Base-by-base conservation (phyloP, 2,113 vertebrate species). In the Malurus cyaneus region DNA sequence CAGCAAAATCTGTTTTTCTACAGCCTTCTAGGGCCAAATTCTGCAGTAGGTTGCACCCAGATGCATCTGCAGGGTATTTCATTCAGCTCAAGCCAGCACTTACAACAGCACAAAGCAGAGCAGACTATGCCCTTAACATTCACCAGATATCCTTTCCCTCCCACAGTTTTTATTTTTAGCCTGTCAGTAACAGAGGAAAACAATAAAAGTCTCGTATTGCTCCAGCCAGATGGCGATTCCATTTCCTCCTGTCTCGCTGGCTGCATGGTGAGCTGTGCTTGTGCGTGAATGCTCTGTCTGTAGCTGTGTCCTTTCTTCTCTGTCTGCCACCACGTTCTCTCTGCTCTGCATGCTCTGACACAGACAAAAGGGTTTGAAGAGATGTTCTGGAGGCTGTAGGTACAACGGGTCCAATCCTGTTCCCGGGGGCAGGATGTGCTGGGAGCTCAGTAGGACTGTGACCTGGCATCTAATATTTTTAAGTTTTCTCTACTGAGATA, bases 371-470 rank as follows among this genome's bases (percentile, higher is more conserved):
- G 26, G 25, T 89, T 28, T 47, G 49, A 62, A 57, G 52, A 74
- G 53, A 9, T 13, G 3, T 15, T 89, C 56, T 72, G 70, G 32
- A 71, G 14, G 32, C 12, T 78, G n/a, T 14, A 26, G 8, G 21
- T 23, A 29, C 21, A 36, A 8, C 2, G 7, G 12, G 18, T 3
- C 31, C 31, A 31, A 36, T 15, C 6, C 17, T 72, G 9, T 42
- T 65, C 17, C 62, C 0, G 0, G 10, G 39, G 17, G 2, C 29
- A 62, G 31, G 19, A 61, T 50, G 25, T 2, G 0, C 78, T n/a
- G 21, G 52, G 19, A 73, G 15, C 14, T 53, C 39, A 6, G 29
- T 23, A 89, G 34, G 11, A 74, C 16, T 20, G 9, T 15, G 39
- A 16, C 10, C 1, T 3, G 28, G 19, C 1, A 6, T 31, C 14